Conservation (phyloP, 2,113 vertebrate species). For the Campylomormyrus numenius region DNA sequence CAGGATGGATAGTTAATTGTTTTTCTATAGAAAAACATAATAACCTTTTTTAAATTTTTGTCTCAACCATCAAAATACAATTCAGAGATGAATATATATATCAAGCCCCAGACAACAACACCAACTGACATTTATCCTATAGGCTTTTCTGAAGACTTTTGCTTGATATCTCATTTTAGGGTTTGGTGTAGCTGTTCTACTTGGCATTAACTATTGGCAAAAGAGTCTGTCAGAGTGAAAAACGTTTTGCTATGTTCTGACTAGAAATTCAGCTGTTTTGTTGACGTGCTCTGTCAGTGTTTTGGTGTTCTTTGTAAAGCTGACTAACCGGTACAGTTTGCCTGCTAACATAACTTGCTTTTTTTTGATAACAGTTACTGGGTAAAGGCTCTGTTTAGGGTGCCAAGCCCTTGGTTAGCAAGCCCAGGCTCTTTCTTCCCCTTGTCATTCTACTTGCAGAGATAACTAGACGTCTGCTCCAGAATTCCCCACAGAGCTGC, state of each 20-base stretch:
- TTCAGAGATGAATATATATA: not conserved
- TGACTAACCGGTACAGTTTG: not conserved
- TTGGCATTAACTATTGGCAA: not conserved
- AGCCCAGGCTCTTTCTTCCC: not conserved
- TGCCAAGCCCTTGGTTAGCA: not conserved
- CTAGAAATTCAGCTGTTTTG: not conserved
- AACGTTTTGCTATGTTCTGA: not conserved
- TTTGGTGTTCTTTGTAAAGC: not conserved
- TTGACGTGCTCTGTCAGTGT: no score
- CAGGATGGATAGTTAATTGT: not conserved
- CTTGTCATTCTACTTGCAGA: slow-evolving; percentile 6
- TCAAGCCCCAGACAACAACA: not conserved
- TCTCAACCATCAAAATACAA: not conserved
- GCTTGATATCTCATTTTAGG: not conserved
- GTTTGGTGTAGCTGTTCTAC: not conserved
- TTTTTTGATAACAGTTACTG: not conserved
- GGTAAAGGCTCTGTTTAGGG: not conserved
- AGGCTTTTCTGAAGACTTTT: not conserved
- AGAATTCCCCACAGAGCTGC: slow-evolving; percentile 6
- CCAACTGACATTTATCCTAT: not conserved
- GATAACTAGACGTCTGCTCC: not conserved
- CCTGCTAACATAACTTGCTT: not conserved
- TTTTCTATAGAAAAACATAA: not conserved
- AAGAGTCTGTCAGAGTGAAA: not conserved
- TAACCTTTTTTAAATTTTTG: not conserved